A percentile compares a stretch with the other conserved stretches of the same genome.
Conservation (phyloP, 2,797 vertebrate species). For the Echiichthys vipera region DNA sequence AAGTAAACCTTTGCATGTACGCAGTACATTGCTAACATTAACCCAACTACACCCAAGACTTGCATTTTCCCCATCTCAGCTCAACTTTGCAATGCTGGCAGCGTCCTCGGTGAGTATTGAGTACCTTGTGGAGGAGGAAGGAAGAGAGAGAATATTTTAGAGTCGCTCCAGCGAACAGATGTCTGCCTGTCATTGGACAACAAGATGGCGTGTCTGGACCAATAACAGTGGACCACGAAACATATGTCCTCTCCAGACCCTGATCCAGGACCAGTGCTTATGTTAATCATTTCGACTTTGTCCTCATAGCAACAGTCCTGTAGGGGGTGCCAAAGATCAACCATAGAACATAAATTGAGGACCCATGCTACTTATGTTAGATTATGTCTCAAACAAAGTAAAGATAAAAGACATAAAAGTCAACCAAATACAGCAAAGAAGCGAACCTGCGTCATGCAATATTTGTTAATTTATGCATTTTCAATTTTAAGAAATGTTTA, state of each 20-base stretch:
- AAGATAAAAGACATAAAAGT: no score
- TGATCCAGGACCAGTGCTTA: slow-evolving; percentile 50
- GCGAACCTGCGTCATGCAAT: no score
- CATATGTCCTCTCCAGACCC: slow-evolving; percentile 17
- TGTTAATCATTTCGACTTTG: not conserved
- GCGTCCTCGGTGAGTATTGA: not conserved
- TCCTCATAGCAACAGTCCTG: not conserved
- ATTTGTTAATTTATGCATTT: no score
- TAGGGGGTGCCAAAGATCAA: slow-evolving; percentile 26
- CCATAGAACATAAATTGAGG: no score
- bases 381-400: no score
- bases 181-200: slow-evolving; percentile 81
- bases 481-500: no score
- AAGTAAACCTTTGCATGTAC: slow-evolving; percentile 88
- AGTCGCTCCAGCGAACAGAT: slow-evolving; percentile 86
- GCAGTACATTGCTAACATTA: slow-evolving; percentile 64
- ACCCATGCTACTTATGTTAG: no score
- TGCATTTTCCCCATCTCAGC: slow-evolving; percentile 53
- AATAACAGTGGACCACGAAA: slow-evolving; percentile 85
- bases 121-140: slow-evolving; percentile 52
- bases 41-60: slow-evolving; percentile 47
- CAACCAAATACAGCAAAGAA: no score
- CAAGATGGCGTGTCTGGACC: slow-evolving; percentile 53
- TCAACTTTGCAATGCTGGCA: not conserved
- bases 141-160: slow-evolving; percentile 72